These are phyloP conservation scores for Opisthocomus hoazin DNA, from an alignment of 2,113 vertebrate species.

Conservation along the genomic window DNA sequence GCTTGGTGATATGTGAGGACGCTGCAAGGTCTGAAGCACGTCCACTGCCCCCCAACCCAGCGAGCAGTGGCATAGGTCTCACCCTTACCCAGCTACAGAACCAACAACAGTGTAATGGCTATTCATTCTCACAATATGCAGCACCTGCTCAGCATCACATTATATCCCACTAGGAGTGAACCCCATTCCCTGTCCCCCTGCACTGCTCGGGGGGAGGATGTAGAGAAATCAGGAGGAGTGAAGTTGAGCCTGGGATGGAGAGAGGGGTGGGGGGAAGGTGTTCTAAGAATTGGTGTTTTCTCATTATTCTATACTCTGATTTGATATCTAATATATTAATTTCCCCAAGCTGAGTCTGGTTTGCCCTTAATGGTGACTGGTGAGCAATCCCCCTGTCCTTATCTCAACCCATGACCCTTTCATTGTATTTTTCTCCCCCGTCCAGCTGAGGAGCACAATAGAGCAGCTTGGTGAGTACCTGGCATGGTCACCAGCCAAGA, in stretches of 20 bases:
- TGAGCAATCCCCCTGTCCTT: not conserved
- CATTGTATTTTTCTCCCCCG: not conserved
- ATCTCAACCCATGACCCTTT: not conserved
- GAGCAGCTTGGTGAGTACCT: not conserved
- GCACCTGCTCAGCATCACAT: not conserved
- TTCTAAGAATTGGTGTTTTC: not conserved
- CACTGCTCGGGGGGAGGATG: accelerated
- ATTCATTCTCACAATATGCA: accelerated
- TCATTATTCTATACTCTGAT: not conserved
- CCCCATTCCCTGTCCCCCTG: not conserved
- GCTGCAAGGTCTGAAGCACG: not conserved
- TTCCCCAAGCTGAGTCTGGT: not conserved
- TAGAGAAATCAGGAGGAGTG: not conserved
- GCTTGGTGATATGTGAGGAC: not conserved
- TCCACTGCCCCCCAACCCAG: not conserved
- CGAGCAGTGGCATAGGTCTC: not conserved
- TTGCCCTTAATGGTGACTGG: not conserved
- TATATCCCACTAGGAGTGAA: not conserved
- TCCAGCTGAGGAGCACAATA: not conserved
- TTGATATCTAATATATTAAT: not conserved
- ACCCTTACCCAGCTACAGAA: not conserved
- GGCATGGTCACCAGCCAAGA: not conserved
- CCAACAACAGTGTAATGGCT: not conserved
- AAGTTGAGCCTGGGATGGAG: not conserved
- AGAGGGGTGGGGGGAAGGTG: not conserved